phyloP scores from a whole-genome alignment of 2,797 vertebrate species.

The Cossypha niveicapilla region DNA sequence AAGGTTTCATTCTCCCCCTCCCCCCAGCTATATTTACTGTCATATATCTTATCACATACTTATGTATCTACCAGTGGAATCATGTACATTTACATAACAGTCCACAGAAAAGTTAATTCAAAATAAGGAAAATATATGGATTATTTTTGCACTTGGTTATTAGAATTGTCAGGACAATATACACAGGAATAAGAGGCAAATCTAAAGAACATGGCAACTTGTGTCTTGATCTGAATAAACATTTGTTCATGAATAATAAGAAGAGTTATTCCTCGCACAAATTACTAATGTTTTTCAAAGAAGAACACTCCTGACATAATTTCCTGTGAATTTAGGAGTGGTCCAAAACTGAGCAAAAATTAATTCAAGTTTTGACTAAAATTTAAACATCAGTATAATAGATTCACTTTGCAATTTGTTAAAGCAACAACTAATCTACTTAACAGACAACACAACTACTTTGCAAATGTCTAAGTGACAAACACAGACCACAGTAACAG shows the following conservation, averaged over 20 bases:
- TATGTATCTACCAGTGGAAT: not conserved
- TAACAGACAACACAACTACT: not conserved
- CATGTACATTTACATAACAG: not conserved
- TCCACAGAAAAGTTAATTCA: not conserved
- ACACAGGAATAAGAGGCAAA: not conserved
- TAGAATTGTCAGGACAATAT: not conserved
- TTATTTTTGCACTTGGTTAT: not conserved
- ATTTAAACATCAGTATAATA: not conserved
- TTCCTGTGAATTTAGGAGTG: not conserved
- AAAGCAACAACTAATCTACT: not conserved
- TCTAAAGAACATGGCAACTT: not conserved
- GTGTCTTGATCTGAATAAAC: not conserved
- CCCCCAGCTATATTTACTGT: too few species aligned
- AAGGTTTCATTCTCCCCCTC: not conserved
- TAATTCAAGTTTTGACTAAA: not conserved
- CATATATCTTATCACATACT: not conserved
- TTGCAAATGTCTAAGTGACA: not conserved
- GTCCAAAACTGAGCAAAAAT: not conserved
- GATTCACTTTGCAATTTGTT: not conserved
- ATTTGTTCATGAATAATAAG: not conserved
- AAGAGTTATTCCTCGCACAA: not conserved
- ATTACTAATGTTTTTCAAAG: not conserved
- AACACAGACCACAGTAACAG: not conserved
- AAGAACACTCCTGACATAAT: not conserved
- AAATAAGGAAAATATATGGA: not conserved